Base-by-base conservation (phyloP, 2,888 invertebrate species). In the Aphidoletes aphidimyza region DNA sequence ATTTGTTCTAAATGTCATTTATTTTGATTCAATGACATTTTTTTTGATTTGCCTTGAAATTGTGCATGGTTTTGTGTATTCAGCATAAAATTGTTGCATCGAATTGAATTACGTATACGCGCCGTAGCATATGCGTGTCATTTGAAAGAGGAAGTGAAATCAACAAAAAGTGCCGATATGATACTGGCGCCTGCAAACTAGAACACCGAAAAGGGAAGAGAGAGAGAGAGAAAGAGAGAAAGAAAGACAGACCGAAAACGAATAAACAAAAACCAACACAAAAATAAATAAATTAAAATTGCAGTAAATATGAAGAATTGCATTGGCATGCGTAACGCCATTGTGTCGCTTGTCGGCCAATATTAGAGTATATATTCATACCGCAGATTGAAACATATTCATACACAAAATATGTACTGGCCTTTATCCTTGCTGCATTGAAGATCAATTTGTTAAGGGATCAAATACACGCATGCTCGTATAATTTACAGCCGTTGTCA, bases 21-120 rank as follows among this genome's bases (percentile, higher is more conserved):
- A 81, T 81, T 37, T 81, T 81, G 11, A 81, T 81, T 81, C n/a
- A 81, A 81, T n/a, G 30, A 69, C 69, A n/a, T n/a, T n/a, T n/a
- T n/a, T n/a, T n/a, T n/a, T n/a, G 34, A 14, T 30, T 9, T 47
- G 5, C n/a, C 69, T 19, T 54, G 6, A 14, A 42, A 14, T 42
- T 42, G 42, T n/a, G n/a, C n/a, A n/a, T n/a, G 14, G 6, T 54
- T 54, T 54, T 54, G 54, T 34, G 78, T 19, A 11, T 14, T 78
- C n/a, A 19, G 3, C 54, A 19, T 36, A 81, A 37, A n/a, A 37
- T 37, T n/a, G 37, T 36, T 36, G 6, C 36, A 37, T n/a, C n/a
- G n/a, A 54, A 11, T 9, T 3, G 14, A 30, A 6, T 6, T 30
- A 69, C 37, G 22, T 37, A 81, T 11, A 81, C 19, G 37, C 81